Conservation (phyloP, 2,113 vertebrate genomes). For the Saguinus midas region DNA sequence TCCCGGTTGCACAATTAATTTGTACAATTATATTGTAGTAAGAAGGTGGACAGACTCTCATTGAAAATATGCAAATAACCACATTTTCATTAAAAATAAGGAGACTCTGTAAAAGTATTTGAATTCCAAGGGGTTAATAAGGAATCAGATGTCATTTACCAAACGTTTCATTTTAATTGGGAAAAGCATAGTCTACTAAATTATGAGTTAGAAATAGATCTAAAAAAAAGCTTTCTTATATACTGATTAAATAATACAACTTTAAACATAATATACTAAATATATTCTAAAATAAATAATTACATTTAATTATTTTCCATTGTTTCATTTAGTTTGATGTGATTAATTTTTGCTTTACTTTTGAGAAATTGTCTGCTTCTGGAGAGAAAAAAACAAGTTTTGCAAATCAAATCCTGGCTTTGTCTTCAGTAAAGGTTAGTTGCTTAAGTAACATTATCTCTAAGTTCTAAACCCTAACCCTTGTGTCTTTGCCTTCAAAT, state of each 20-base stretch:
- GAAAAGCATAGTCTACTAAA: not conserved
- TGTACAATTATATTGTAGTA: not conserved
- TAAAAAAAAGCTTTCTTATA: not conserved
- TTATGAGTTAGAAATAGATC: not conserved
- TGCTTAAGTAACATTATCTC: not conserved
- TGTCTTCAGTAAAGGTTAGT: not conserved
- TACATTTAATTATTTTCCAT: not conserved
- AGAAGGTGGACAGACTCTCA: not conserved
- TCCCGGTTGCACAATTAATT: not conserved
- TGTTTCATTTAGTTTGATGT: not conserved
- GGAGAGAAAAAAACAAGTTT: not conserved
- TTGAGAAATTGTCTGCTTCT: not conserved
- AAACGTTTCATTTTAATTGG: not conserved
- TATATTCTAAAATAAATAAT: not conserved
- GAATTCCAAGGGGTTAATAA: not conserved
- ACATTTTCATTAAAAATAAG: not conserved
- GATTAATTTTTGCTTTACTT: conserved; percentile 18
- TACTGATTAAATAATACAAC: not conserved
- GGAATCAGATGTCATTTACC: not conserved
- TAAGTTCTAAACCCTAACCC: not conserved
- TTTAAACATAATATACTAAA: not conserved
- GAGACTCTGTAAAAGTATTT: not conserved
- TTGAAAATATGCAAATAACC: not conserved
- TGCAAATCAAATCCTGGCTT: not conserved
- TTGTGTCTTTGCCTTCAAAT: not conserved